phyloP scores from a whole-genome alignment of 2,113 vertebrate genomes.

The Uria lomvia region DNA sequence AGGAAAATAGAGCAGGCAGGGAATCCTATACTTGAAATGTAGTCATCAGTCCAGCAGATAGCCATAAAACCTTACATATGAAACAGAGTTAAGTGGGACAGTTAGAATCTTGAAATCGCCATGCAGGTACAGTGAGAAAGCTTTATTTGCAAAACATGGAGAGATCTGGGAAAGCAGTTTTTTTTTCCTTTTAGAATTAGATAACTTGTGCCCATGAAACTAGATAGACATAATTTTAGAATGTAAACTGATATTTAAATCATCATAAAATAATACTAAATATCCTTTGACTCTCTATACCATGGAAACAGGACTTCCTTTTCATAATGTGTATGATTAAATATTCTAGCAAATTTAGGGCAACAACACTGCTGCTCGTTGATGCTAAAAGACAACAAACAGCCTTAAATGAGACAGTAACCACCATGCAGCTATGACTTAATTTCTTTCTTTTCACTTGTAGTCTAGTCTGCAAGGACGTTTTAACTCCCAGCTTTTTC shows the following conservation, averaged over 20 bases:
- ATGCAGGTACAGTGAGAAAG: not conserved
- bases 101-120: not conserved
- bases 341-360: not conserved
- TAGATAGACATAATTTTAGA: not conserved
- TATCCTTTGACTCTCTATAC: not conserved
- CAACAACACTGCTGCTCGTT: not conserved
- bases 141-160: not conserved
- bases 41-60: not conserved
- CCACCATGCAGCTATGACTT: not conserved
- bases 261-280: not conserved
- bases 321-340: not conserved
- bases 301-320: not conserved
- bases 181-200: not conserved
- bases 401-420: not conserved
- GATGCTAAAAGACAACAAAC: not conserved
- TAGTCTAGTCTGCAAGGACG: not conserved
- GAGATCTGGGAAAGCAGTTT: not conserved
- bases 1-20: not conserved
- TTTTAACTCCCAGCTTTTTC: not conserved
- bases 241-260: not conserved
- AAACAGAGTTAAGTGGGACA: not conserved
- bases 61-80: not conserved
- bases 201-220: not conserved
- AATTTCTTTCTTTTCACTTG: not conserved
- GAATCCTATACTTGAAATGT: fast-evolving